Evolutionary conservation across 2,797 vertebrate species (phyloP), one percentile per base, ranked within the genome.

Genomic region (Enteromius trimaculatus): DNA sequence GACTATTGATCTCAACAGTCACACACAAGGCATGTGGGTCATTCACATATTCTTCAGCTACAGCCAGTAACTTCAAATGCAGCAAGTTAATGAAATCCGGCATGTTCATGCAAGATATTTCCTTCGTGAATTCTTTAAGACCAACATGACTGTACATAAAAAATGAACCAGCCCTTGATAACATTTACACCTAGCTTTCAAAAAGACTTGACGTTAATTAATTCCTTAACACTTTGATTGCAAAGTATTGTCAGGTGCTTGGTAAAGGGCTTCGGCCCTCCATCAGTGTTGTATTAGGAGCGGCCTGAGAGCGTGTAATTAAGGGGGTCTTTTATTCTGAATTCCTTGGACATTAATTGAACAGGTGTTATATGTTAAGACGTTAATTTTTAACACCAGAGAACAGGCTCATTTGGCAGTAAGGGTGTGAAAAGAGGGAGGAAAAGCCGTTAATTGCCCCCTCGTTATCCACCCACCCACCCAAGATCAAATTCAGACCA

Each of bases 361-460:
- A 71, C 88, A 89, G 76, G 85, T 89, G 88, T 88, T 89, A 79
- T 75, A 72, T 71, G 88, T 88, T 88, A 87, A 77, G 77, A 71
- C 55, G 58, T 80, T 86, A 82, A 88, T 88, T 89, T 82, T 83
- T 86, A 82, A 83, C 84, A 86, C 84, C 72, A 82, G 42, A 88
- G 62, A 82, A 85, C 70, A 84, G 65, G 84, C 84, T 84, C 68
- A 86, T 89, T 88, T 86, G 77, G 80, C 64, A 55, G 60, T 70
- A 80, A 87, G 81, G 82, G 88, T 87, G 88, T 80, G 85, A 89
- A 87, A 88, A 88, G 51, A 82, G 62, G 79, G 84, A 84, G 62
- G 81, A 81, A 80, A 89, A 60, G 72, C 79, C 85, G 51, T 87
- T 85, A 88, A 88, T 84, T 79, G 72, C 34, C 81, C 79, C 77